These are phyloP conservation scores for Corapipo altera DNA, from an alignment of 2,113 vertebrate species.

Conservation along the genomic window DNA sequence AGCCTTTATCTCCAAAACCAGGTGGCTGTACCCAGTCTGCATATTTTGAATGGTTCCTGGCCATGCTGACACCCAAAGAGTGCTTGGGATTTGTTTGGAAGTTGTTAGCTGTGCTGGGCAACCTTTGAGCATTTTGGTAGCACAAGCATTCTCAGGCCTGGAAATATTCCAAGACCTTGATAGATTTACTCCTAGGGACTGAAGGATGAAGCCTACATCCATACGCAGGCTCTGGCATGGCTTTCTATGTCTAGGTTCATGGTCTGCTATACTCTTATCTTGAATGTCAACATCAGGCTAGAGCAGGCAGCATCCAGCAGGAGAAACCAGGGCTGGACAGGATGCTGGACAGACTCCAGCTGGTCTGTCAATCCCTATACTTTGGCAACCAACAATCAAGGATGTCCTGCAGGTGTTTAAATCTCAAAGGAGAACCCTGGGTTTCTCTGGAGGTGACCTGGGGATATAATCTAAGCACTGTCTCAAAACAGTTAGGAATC, in stretches of 20 bases:
- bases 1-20: not conserved
- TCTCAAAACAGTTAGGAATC: not conserved
- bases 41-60: not conserved
- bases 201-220: not conserved
- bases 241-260: not conserved
- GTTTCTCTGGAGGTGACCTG: not conserved
- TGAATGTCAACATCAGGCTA: not conserved
- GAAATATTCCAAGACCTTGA: not conserved
- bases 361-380: not conserved
- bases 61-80: not conserved
- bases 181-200: not conserved
- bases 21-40: not conserved
- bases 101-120: not conserved
- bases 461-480: not conserved
- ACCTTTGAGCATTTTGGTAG: not conserved
- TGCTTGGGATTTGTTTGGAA: not conserved
- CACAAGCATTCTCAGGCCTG: not conserved
- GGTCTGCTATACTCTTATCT: not conserved
- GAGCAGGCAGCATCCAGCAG: not conserved
- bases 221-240: not conserved
- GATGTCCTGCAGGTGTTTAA: not conserved
- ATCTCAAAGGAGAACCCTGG: not conserved
- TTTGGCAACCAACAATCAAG: not conserved
- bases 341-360: not conserved
- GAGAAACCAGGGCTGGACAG: not conserved